These are phyloP conservation scores for Mormyrus lacerda DNA, from an alignment of 2,113 vertebrate species.

Conservation along the genomic window DNA sequence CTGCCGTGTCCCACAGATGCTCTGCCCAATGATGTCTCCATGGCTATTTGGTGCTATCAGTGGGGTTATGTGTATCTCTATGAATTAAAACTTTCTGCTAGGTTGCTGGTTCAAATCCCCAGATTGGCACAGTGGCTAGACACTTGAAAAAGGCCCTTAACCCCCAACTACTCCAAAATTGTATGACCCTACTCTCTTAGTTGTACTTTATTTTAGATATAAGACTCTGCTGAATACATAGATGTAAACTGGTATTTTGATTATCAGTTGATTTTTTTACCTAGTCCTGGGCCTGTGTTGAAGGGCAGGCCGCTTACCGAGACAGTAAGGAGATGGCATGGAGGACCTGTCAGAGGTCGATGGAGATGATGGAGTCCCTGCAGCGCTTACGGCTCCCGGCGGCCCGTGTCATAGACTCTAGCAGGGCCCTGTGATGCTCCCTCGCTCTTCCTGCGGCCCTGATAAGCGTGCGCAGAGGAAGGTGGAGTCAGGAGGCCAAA, in stretches of 20 bases:
- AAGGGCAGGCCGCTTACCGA: not conserved
- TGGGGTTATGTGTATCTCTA: not conserved
- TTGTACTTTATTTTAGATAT: not conserved
- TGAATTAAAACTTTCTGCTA: not conserved
- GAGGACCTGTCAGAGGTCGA: not conserved
- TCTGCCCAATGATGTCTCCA: not conserved
- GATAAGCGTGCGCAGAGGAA: constrained; percentile 51
- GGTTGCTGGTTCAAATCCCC: not conserved
- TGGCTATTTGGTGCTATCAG: not conserved
- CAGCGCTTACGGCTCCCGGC: not conserved
- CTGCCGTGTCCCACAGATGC: not conserved
- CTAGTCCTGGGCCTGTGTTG: not conserved
- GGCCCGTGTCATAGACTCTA: not conserved
- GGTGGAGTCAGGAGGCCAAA: constrained; percentile 42
- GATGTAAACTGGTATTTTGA: not conserved
- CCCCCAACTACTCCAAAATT: not conserved
- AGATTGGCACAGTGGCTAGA: not conserved
- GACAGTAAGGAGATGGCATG: not conserved
- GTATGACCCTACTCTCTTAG: not conserved
- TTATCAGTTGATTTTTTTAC: not conserved
- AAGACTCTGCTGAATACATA: not conserved
- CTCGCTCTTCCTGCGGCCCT: constrained; percentile 50
- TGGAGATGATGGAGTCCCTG: not conserved
- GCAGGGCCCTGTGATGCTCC: constrained; percentile 19
- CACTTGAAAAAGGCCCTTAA: not conserved